Base-by-base conservation (phyloP, 2,797 vertebrate species). In the Pygocentrus nattereri region DNA sequence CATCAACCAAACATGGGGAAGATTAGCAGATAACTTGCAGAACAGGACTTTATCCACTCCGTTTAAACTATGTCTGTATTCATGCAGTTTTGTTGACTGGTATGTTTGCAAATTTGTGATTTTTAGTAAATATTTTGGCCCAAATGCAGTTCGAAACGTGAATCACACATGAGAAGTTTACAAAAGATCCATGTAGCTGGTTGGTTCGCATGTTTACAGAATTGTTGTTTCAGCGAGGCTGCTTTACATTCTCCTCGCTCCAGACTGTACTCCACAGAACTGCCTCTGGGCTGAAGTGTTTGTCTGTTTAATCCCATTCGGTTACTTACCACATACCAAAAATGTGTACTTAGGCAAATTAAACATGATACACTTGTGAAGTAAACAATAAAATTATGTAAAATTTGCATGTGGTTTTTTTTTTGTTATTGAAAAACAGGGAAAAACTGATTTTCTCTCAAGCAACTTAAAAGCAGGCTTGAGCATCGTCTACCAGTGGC, bases 91-190 rank as follows among this genome's bases (percentile, higher is more conserved):
- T 61, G n/a, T 67, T 13, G 13, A 30, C 30, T 71, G 81, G 67
- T 85, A 65, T 81, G 83, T 71, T 82, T 79, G 84, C 31, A 47
- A 62, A 30, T 74, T 58, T 6, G 10, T 59, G n/a, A 25, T 50
- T 8, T 41, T 15, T 64, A 31, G 16, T 79, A 6, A 62, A 41
- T 31, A 7, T 25, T 30, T 41, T 34, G 31, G 30, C 59, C 71
- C 69, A 7, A 25, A 47, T 34, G 34, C 38, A 38, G 64, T 38
- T 47, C 52, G 38, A 27, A 68, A 56, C 50, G 67, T 68, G 27
- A 34, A 41, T 30, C 47, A 56, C n/a, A n/a, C 23, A n/a, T 65
- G 44, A 62, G 41, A n/a, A 13, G 50, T 70, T 83, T 79, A 79
- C 56, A 67, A 18, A n/a, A 49, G 25, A 12, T 61, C 58, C 50